These are phyloP conservation scores for Tridacna gigas DNA, from an alignment of 2,888 invertebrate genomes.

Conservation along the genomic window DNA sequence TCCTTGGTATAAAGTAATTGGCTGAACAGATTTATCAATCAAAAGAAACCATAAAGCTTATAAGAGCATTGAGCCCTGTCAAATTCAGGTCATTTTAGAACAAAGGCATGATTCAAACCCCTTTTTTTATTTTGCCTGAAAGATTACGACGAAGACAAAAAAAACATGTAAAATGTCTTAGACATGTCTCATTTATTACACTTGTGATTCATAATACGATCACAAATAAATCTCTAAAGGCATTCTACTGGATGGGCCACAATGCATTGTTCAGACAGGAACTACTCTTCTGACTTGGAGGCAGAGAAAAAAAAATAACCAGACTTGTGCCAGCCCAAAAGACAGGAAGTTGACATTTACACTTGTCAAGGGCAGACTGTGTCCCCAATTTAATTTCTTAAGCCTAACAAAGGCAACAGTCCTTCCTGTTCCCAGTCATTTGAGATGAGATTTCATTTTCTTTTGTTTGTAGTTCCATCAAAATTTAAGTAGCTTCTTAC, in stretches of 20 bases:
- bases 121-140: too few relatives aligned
- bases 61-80: too few relatives aligned
- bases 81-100: too few relatives aligned
- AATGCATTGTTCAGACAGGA: conserved; percentile 38
- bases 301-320: conserved; percentile 13
- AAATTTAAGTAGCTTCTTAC: conserved; percentile 37
- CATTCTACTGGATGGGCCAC: conserved; percentile 11
- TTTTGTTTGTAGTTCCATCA: conserved; percentile 47
- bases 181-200: conserved; percentile 20
- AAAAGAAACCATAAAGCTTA: too few relatives aligned
- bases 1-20: too few relatives aligned
- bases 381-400: conserved; percentile 45
- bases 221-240: conserved; percentile 17
- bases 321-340: conserved; percentile 26
- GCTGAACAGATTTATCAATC: too few relatives aligned
- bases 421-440: conserved; percentile 38
- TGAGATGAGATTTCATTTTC: conserved; percentile 27
- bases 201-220: conserved; percentile 24
- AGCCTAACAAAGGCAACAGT: conserved; percentile 50
- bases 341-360: conserved; percentile 59
- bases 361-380: conserved; percentile 50
- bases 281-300: conserved; percentile 35
- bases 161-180: background rate
- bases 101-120: too few relatives aligned
- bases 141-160: too few relatives aligned